These are phyloP conservation scores for Tetramorium parvispinum DNA, from an alignment of 1,140 invertebrate genomes.

Conservation along the genomic window DNA sequence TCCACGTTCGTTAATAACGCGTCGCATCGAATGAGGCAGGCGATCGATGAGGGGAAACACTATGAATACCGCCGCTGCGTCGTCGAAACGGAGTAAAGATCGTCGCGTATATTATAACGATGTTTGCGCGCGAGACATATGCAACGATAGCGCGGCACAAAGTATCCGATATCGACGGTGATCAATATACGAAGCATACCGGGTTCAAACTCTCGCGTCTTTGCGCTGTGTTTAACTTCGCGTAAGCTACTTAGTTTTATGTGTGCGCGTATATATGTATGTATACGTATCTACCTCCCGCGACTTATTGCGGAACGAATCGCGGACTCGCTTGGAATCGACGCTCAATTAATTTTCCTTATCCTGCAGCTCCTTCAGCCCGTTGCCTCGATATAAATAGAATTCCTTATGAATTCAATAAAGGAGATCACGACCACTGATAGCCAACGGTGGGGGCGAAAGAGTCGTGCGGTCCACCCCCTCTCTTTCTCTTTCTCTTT, in stretches of 20 bases:
- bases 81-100: background rate
- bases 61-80: background rate
- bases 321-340: slow-evolving; percentile 18
- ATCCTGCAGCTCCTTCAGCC: slow-evolving; percentile 5
- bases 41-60: slow-evolving; percentile 24
- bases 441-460: background rate
- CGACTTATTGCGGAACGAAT: slow-evolving; percentile 32
- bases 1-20: slow-evolving; percentile 32
- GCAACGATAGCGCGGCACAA: background rate
- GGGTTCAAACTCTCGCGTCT: background rate
- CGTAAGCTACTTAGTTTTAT: slow-evolving; percentile 4
- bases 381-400: slow-evolving; percentile 25
- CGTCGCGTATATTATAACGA: background rate
- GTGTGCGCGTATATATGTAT: background rate
- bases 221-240: background rate
- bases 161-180: slow-evolving; percentile 24
- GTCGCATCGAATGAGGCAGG: slow-evolving; percentile 11
- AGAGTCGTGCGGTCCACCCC: background rate
- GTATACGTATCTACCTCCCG: background rate
- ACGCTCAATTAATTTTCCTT: slow-evolving; percentile 55
- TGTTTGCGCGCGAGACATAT: slow-evolving; percentile 15
- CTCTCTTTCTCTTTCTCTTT: background rate
- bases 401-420: slow-evolving; percentile 61
- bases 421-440: slow-evolving; percentile 55
- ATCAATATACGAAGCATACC: background rate